Evolutionary conservation across 2,797 vertebrate species (phyloP).

Genomic region (Catostomus latipinnis): DNA sequence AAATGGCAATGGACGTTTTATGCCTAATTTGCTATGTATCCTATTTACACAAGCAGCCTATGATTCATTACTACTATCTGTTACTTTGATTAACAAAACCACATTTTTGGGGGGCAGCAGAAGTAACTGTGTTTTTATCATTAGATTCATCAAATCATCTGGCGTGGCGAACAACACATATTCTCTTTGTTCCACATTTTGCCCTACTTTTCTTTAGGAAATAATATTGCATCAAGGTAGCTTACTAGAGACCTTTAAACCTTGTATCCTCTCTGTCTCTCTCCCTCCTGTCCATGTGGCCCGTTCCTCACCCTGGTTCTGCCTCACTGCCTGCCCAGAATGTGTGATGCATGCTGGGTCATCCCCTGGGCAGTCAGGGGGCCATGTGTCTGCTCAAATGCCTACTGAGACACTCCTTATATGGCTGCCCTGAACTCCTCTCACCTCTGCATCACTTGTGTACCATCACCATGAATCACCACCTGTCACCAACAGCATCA

Average conservation of each 20-base stretch:
- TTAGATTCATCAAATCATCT: background rate
- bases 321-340: slow-evolving; percentile 60
- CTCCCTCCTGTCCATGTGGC: slow-evolving; percentile 39
- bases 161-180: background rate
- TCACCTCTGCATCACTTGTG: slow-evolving; percentile 54
- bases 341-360: slow-evolving; percentile 51
- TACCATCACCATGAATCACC: slow-evolving; percentile 25
- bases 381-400: slow-evolving; percentile 61
- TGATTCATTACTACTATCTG: background rate
- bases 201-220: slow-evolving; percentile 23
- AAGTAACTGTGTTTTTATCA: background rate
- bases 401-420: slow-evolving; percentile 63
- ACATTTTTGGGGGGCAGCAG: background rate
- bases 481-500: slow-evolving; percentile 14
- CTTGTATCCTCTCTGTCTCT: slow-evolving; percentile 27
- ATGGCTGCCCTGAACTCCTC: slow-evolving; percentile 58
- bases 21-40: background rate
- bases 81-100: slow-evolving; percentile 10
- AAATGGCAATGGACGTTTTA: background rate
- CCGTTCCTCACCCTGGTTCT: slow-evolving; percentile 60
- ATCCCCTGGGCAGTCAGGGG: slow-evolving; percentile 59
- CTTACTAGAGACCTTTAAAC: slow-evolving; percentile 20
- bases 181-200: background rate
- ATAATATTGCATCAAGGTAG: background rate
- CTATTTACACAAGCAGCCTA: background rate